Evolutionary conservation across 1,140 invertebrate species (phyloP).

Genomic region (Ruditapes philippinarum): DNA sequence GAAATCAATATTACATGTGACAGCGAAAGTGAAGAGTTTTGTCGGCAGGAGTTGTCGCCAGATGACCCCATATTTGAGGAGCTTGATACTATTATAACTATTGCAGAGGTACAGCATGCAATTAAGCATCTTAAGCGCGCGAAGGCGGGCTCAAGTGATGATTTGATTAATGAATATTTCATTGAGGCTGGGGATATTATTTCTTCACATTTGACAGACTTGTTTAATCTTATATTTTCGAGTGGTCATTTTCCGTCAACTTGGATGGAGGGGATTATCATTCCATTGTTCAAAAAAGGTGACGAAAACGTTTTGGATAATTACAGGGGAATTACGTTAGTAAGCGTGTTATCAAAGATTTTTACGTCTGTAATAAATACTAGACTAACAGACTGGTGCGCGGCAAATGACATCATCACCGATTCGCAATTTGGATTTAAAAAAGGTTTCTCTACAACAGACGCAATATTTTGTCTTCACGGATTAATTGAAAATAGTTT

Average conservation of each 20-base stretch:
- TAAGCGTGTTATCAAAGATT: not conserved
- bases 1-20: not conserved
- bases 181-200: slow-evolving; percentile 1
- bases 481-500: not conserved
- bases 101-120: not conserved
- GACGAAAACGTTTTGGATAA: not conserved
- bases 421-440: slow-evolving; percentile 19
- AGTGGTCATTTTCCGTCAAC: not conserved
- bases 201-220: not conserved
- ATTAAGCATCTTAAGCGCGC: not conserved
- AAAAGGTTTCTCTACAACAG: not conserved
- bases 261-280: not conserved
- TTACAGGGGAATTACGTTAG: slow-evolving; percentile 16
- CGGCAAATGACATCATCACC: not conserved
- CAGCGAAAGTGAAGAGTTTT: not conserved
- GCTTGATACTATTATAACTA: slow-evolving; percentile 3
- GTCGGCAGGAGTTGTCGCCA: not conserved
- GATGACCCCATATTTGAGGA: not conserved
- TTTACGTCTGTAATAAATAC: not conserved
- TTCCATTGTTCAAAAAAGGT: slow-evolving; percentile 6
- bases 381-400: not conserved
- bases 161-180: slow-evolving; percentile 25
- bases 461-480: slow-evolving; percentile 8
- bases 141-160: not conserved
- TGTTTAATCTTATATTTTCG: slow-evolving; percentile 3